phyloP scores from a whole-genome alignment of 2,888 invertebrate genomes.

The Bimastos eiseni region DNA sequence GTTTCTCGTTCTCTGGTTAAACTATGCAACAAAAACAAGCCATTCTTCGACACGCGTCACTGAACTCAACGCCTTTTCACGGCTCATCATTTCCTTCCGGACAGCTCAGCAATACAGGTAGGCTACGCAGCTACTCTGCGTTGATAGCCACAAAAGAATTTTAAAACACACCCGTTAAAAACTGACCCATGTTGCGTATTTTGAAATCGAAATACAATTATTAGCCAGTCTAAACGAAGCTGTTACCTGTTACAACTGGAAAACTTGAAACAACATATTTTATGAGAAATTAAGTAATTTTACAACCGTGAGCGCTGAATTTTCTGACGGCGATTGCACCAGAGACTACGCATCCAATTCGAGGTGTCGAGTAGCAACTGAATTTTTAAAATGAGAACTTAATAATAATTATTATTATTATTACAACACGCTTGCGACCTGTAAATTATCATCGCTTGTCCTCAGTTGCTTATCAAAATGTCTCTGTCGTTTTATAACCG shows the following conservation, averaged over 20 bases:
- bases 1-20: not conserved
- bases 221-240: too few species aligned
- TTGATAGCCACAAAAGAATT: not conserved
- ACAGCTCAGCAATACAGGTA: not conserved
- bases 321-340: not conserved
- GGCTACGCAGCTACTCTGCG: not conserved
- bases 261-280: too few species aligned
- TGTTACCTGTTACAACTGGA: too few species aligned
- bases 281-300: not conserved
- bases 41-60: not conserved
- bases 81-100: not conserved
- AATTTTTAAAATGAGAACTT: not conserved
- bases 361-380: not conserved
- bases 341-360: not conserved
- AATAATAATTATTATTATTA: not conserved
- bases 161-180: slow-evolving; percentile 1
- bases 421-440: not conserved
- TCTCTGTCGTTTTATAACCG: not conserved
- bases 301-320: not conserved
- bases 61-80: not conserved
- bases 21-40: not conserved
- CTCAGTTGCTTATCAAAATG: not conserved
- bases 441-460: not conserved
- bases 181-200: not conserved
- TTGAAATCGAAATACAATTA: too few species aligned